These are phyloP conservation scores for Brenthis daphne DNA, from an alignment of 2,888 invertebrate species.

Conservation along the genomic window DNA sequence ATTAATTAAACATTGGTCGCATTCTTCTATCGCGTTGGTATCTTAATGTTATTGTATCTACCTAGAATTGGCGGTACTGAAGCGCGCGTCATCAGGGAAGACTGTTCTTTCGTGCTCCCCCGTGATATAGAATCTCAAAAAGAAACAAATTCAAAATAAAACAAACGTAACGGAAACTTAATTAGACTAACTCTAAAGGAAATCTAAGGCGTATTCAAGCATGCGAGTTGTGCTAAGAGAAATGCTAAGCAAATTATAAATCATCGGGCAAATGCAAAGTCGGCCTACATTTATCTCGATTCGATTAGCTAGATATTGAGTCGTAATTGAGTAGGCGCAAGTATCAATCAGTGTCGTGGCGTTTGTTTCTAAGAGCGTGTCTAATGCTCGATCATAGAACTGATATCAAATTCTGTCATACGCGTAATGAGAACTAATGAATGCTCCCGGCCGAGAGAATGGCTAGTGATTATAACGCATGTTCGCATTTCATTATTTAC, in stretches of 20 bases:
- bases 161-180: conserved; percentile 40
- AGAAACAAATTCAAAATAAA: conserved; percentile 77
- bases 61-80: conserved; percentile 78
- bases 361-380: conserved; percentile 62
- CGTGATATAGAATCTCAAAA: conserved; percentile 82
- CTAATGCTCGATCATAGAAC: conserved; percentile 53
- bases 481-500: conserved; percentile 38
- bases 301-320: conserved; percentile 56
- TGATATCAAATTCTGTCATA: conserved; percentile 52
- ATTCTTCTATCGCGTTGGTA: conserved; percentile 17
- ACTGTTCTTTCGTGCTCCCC: conserved; percentile 79
- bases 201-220: conserved; percentile 28
- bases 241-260: conserved; percentile 46
- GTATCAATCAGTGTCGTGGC: conserved; percentile 62
- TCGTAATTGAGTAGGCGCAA: conserved; percentile 57
- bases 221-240: conserved; percentile 41
- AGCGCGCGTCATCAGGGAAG: conserved; percentile 80
- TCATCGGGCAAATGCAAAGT: conserved; percentile 43
- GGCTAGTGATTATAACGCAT: conserved; percentile 40
- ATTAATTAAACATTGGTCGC: conserved; percentile 37
- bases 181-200: conserved; percentile 28
- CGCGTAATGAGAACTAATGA: conserved; percentile 50
- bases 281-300: conserved; percentile 56
- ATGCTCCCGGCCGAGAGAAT: conserved; percentile 46
- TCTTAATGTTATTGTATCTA: conserved; percentile 60